Evolutionary conservation across 1,140 invertebrate species (phyloP).

Genomic region (Arctopsyche grandis): DNA sequence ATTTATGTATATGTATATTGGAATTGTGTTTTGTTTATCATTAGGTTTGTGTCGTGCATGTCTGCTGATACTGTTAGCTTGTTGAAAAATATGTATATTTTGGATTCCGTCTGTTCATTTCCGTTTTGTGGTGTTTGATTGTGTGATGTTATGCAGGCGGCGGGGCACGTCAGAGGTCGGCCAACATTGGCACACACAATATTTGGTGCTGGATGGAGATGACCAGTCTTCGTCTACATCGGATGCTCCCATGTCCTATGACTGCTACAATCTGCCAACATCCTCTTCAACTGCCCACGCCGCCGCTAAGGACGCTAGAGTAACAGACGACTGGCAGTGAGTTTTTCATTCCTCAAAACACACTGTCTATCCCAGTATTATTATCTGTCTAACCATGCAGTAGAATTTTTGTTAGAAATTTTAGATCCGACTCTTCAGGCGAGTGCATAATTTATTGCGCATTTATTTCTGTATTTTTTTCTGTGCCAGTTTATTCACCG

Average conservation of each 20-base stretch:
- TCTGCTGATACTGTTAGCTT: too few relatives aligned
- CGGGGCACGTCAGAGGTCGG: too few relatives aligned
- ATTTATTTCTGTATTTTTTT: neutral
- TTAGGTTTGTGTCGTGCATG: too few relatives aligned
- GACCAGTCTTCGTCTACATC: neutral
- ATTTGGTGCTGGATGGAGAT: too few relatives aligned
- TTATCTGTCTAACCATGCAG: neutral
- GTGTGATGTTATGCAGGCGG: too few relatives aligned
- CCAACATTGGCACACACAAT: too few relatives aligned
- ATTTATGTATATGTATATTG: too few relatives aligned
- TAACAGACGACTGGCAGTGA: conserved; percentile 63
- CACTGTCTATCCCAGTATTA: neutral
- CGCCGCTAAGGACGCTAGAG: conserved; percentile 62
- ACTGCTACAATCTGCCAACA: conserved; percentile 66
- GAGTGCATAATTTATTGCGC: too few relatives aligned
- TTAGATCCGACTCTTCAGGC: neutral
- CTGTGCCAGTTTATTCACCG: neutral
- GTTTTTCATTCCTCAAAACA: conserved; percentile 49
- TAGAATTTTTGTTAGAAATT: neutral
- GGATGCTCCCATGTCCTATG: conserved; percentile 57
- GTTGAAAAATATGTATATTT: too few relatives aligned
- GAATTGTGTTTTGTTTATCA: too few relatives aligned
- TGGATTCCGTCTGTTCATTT: too few relatives aligned
- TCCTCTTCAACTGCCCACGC: conserved; percentile 61
- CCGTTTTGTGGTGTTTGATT: too few relatives aligned